A percentile compares a stretch with the other conserved stretches of the same genome.
Evolutionary conservation across 2,797 vertebrate species (phyloP).

Genomic region (Ctenochaetus hawaiiensis): DNA sequence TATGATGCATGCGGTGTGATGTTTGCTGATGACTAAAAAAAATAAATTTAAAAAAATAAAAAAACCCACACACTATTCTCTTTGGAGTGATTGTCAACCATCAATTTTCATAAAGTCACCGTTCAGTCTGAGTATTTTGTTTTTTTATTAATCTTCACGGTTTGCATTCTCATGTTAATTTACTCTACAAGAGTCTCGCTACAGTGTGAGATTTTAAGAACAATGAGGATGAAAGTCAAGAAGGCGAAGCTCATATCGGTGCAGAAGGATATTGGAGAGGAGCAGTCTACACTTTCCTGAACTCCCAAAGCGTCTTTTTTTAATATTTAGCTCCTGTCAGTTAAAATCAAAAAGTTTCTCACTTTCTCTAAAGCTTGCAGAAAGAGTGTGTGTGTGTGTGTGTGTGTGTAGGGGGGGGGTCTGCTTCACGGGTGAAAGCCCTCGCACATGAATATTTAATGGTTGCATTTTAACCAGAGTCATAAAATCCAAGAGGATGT

Average conservation of each 20-base stretch:
- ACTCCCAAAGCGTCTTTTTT: constrained; percentile 71
- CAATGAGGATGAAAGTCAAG: constrained; percentile 55
- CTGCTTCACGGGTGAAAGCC: constrained; percentile 83
- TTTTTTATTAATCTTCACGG: constrained; percentile 61
- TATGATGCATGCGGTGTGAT: constrained; percentile 50
- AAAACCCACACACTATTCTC: constrained; percentile 17
- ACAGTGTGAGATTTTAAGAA: constrained; percentile 48
- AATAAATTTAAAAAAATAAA: background rate
- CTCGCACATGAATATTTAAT: constrained; percentile 85
- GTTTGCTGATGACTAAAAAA: constrained; percentile 41
- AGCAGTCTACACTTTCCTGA: constrained; percentile 59
- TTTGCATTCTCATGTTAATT: constrained; percentile 72
- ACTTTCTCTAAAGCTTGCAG: constrained; percentile 71
- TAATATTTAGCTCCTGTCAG: constrained; percentile 81
- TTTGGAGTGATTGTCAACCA: constrained; percentile 55
- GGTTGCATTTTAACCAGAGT: constrained; percentile 84
- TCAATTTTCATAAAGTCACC: constrained; percentile 58
- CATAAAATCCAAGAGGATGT: constrained; percentile 82
- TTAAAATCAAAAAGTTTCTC: constrained; percentile 81
- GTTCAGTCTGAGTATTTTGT: constrained; percentile 42
- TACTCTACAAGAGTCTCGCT: constrained; percentile 36
- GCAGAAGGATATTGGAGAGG: constrained; percentile 44
- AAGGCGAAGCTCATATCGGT: constrained; percentile 37
- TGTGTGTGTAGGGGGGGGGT: constrained; percentile 17
- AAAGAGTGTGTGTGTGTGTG: constrained; percentile 9